Evolutionary conservation across 2,888 invertebrate species (phyloP).

Genomic region (Hypsopygia costalis): DNA sequence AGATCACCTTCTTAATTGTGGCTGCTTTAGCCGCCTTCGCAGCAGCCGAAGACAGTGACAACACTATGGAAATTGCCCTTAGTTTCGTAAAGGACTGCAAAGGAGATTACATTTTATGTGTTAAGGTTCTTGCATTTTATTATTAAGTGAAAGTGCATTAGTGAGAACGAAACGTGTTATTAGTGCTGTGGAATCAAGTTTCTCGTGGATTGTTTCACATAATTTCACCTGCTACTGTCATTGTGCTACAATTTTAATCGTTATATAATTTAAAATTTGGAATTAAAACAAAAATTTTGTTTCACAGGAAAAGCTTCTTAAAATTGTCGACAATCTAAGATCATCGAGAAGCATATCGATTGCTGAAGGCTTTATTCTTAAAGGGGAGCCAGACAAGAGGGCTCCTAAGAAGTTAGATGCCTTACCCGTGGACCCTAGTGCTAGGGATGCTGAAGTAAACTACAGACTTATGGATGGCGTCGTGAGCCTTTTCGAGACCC

Average conservation of each 20-base stretch:
- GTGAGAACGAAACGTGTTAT: slow-evolving; percentile 37
- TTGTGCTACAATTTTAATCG: neutral
- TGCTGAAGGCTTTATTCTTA: slow-evolving; percentile 82
- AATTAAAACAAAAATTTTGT: slow-evolving; percentile 28
- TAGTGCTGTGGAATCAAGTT: slow-evolving; percentile 32
- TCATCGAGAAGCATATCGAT: slow-evolving; percentile 73
- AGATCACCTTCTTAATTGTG: slow-evolving; percentile 48
- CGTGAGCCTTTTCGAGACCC: slow-evolving; percentile 87
- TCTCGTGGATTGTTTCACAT: slow-evolving; percentile 29
- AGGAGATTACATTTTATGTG: slow-evolving; percentile 84
- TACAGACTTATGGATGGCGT: slow-evolving; percentile 87
- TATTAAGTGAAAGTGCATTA: slow-evolving; percentile 62
- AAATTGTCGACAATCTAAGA: slow-evolving; percentile 82
- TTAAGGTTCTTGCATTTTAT: slow-evolving; percentile 82
- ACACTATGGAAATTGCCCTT: slow-evolving; percentile 82
- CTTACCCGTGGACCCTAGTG: slow-evolving; percentile 86
- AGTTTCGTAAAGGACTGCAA: slow-evolving; percentile 86
- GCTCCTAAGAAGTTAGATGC: slow-evolving; percentile 82
- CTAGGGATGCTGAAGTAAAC: slow-evolving; percentile 87
- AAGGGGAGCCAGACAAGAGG: slow-evolving; percentile 69
- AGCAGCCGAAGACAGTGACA: slow-evolving; percentile 70
- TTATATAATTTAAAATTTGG: slow-evolving; percentile 3
- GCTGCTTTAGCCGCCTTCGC: slow-evolving; percentile 61
- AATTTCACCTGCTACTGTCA: slow-evolving; percentile 16
- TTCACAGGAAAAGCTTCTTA: slow-evolving; percentile 84